Evolutionary conservation across 30 jellyfish, hydroid and myxozoan genomes (phyloP).

Genomic region (Nemopilema nomurai): DNA sequence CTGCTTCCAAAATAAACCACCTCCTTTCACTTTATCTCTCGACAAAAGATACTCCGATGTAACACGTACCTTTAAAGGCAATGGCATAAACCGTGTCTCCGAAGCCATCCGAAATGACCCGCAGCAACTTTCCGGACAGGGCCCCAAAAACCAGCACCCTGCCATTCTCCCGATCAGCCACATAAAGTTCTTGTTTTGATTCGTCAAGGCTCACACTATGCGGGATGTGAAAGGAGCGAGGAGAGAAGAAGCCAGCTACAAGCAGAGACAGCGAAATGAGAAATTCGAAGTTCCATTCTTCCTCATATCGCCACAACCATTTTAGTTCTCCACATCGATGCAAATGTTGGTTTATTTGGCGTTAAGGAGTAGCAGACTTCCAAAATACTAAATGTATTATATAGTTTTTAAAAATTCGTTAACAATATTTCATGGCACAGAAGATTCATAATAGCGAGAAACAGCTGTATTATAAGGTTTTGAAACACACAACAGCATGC

Average conservation of each 20-base stretch:
- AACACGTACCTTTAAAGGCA: conserved; percentile 48
- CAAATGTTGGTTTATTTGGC: no score
- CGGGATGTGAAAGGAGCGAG: conserved; percentile 59
- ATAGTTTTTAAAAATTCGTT: no score
- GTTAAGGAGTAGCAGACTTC: no score
- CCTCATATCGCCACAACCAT: no score
- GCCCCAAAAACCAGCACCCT: conserved; percentile 83
- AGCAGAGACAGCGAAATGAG: background rate
- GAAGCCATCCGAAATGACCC: conserved; percentile 38
- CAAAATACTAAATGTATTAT: no score
- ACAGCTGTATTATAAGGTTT: no score
- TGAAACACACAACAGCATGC: no score
- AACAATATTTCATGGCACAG: no score
- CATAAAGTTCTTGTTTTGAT: conserved; percentile 61
- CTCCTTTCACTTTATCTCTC: background rate
- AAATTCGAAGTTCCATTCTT: no score
- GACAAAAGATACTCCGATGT: background rate
- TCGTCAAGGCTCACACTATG: conserved; percentile 91
- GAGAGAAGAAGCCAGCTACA: conserved; percentile 51
- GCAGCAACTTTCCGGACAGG: conserved; percentile 37
- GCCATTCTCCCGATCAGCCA: conserved; percentile 95
- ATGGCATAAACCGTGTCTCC: conserved; percentile 84
- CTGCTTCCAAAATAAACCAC: background rate
- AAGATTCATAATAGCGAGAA: no score
- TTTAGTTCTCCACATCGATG: no score